A percentile compares a stretch with the other conserved stretches of the same genome.
These are phyloP conservation scores for Sinocyclocheilus rhinocerous DNA, from an alignment of 2,113 vertebrate genomes.

Conservation along the genomic window DNA sequence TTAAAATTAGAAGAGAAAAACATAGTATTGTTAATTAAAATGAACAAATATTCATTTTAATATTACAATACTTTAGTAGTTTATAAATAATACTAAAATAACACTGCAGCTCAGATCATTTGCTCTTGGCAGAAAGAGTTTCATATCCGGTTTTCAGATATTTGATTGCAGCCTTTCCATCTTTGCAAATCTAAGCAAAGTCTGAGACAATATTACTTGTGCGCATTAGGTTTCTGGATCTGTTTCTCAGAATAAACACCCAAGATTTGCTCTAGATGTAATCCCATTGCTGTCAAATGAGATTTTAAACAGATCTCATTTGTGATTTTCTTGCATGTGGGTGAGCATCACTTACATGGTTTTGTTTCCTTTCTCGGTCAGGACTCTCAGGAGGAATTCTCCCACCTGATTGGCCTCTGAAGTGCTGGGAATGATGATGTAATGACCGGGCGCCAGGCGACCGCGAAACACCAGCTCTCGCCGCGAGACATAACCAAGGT, in stretches of 20 bases:
- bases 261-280: too few species aligned
- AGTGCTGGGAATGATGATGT: constrained; percentile 75
- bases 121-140: too few species aligned
- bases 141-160: too few species aligned
- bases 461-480: constrained; percentile 71
- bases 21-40: too few species aligned
- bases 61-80: too few species aligned
- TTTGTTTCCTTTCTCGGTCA: constrained; percentile 69
- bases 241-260: too few species aligned
- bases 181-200: not conserved
- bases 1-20: too few species aligned
- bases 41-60: too few species aligned
- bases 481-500: constrained; percentile 39
- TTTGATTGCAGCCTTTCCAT: not conserved
- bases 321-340: too few species aligned
- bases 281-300: too few species aligned
- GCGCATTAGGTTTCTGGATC: not conserved
- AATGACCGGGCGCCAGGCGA: constrained; percentile 68
- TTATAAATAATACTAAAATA: not conserved
- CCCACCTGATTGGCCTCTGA: constrained; percentile 64
- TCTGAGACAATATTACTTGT: not conserved
- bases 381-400: constrained; percentile 74
- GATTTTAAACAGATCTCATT: too few species aligned
- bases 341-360: constrained; percentile 63
- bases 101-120: not conserved